These are phyloP conservation scores for Apodemus agrarius DNA, from an alignment of 2,797 vertebrate species.

Conservation along the genomic window DNA sequence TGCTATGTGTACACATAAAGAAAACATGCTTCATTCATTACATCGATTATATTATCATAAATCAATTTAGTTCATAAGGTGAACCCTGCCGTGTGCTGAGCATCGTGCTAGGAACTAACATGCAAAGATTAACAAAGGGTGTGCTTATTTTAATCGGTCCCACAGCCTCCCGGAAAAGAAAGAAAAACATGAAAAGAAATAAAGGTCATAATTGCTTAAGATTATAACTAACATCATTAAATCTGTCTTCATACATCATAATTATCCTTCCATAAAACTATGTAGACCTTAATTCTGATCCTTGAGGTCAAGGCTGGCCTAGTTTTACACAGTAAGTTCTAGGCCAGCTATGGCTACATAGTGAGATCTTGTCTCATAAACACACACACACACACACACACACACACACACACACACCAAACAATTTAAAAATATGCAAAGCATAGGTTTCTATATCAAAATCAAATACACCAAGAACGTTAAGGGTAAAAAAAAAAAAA, in stretches of 20 bases:
- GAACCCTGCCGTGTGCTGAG: not conserved
- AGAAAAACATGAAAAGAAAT: not conserved
- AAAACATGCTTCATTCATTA: conserved; percentile 14
- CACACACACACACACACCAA: not conserved
- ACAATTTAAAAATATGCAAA: not conserved
- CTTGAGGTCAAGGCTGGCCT: not conserved
- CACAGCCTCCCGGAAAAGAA: not conserved
- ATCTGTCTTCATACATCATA: not conserved
- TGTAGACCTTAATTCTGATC: not conserved
- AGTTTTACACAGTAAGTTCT: not conserved
- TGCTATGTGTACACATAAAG: not conserved
- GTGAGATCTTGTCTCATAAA: not conserved
- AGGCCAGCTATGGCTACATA: not conserved
- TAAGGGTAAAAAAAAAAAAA: conserved; percentile 49
- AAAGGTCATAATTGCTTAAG: not conserved
- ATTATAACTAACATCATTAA: not conserved
- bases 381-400: not conserved
- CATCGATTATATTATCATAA: not conserved
- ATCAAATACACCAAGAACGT: not conserved
- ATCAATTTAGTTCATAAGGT: not conserved
- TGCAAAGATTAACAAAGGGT: not conserved
- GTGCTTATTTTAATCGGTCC: not conserved
- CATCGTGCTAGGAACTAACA: not conserved
- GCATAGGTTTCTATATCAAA: conserved; percentile 8
- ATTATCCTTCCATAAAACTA: not conserved